These are phyloP conservation scores for Ylistrum balloti DNA, from an alignment of 1,140 invertebrate genomes.

Conservation along the genomic window DNA sequence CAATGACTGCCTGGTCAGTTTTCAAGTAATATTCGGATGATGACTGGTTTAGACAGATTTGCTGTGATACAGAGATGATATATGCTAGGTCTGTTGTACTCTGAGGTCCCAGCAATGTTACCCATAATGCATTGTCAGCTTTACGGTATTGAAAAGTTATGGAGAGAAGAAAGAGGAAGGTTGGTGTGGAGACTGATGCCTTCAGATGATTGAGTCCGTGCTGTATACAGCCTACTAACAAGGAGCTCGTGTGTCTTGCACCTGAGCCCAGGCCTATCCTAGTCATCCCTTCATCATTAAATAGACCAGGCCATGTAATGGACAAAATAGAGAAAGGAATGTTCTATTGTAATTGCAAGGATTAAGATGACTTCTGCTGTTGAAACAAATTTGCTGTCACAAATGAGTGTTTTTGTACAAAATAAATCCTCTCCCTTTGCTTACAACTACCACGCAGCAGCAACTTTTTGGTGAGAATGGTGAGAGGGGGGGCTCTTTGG, in stretches of 20 bases:
- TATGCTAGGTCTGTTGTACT: too few species aligned
- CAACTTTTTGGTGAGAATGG: background rate
- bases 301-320: slow-evolving; percentile 4
- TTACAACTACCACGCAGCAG: too few species aligned
- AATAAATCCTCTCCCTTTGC: background rate
- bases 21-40: too few species aligned
- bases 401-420: background rate
- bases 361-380: background rate
- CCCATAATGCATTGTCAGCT: too few species aligned
- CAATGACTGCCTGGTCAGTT: too few species aligned
- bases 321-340: background rate
- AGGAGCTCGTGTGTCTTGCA: slow-evolving; percentile 18
- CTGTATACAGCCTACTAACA: background rate
- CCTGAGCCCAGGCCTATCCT: background rate
- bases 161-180: too few species aligned
- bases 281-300: background rate
- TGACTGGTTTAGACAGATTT: too few species aligned
- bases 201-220: background rate
- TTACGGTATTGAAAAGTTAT: too few species aligned
- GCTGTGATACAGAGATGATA: too few species aligned
- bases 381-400: background rate
- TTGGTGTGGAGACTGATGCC: background rate
- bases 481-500: background rate
- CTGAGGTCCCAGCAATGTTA: too few species aligned
- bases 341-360: background rate